Conservation (phyloP, 2,797 vertebrate genomes). For the Cryptoprocta ferox region DNA sequence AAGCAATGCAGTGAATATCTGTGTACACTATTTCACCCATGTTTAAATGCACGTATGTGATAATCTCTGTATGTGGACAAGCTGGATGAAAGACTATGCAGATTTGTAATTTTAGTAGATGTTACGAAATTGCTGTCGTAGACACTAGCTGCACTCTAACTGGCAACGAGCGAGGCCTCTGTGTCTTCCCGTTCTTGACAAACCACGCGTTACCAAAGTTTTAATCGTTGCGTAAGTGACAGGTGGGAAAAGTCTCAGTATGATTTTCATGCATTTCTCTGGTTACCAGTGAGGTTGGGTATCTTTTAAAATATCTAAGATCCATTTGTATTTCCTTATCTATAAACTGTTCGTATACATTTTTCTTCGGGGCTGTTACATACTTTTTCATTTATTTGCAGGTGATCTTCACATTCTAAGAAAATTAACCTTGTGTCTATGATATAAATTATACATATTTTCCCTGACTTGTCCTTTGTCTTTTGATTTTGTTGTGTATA, state of each 20-base stretch:
- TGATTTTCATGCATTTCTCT: not conserved
- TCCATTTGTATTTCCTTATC: not conserved
- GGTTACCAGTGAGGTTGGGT: not conserved
- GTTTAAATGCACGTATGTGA: not conserved
- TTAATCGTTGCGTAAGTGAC: not conserved
- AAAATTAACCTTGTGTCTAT: not conserved
- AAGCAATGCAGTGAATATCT: not conserved
- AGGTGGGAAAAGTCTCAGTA: not conserved
- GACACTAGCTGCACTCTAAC: not conserved
- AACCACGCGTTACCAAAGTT: not conserved
- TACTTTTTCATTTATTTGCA: not conserved
- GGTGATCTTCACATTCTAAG: not conserved
- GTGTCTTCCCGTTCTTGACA: fast-evolving
- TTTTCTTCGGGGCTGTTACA: not conserved
- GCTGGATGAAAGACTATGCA: not conserved
- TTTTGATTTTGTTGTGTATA: not conserved
- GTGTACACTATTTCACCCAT: fast-evolving
- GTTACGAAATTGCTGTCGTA: not conserved
- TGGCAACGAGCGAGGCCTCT: not conserved
- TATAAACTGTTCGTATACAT: not conserved
- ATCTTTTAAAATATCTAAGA: not conserved
- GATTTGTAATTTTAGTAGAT: not conserved
- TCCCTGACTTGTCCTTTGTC: not conserved
- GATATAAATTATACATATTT: not conserved
- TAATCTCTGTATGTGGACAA: fast-evolving